Percentiles rank a stretch among this genome's conserved stretches.
Evolutionary conservation across 1,140 invertebrate genomes (phyloP).

Genomic region (Drosophila paulistorum): DNA sequence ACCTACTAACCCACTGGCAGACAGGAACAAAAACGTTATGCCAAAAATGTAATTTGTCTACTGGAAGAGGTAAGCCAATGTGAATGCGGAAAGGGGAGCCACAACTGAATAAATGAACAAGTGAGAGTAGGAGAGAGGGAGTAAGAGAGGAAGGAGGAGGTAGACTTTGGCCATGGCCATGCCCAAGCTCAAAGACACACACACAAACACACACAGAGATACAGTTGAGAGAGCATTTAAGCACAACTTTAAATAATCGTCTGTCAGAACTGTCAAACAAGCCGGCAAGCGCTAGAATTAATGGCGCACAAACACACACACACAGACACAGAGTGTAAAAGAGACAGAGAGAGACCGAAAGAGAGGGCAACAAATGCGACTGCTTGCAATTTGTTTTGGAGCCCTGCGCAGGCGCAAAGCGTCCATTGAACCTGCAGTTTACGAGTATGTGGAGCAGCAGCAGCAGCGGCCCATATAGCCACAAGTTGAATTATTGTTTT

Average conservation of each 20-base stretch:
- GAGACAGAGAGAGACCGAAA: conserved; percentile 11
- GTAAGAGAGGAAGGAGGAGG: not conserved
- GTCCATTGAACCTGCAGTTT: conserved; percentile 73
- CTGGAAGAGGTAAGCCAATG: conserved; percentile 10
- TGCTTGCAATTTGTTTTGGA: conserved; percentile 68
- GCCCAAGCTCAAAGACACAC: conserved; percentile 5
- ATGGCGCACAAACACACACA: conserved; percentile 62
- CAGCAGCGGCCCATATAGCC: conserved; percentile 29
- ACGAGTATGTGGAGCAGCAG: conserved; percentile 50
- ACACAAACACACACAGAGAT: conserved; percentile 7
- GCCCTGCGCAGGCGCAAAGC: conserved; percentile 77
- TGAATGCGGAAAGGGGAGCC: conserved; percentile 11
- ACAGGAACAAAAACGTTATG: conserved; percentile 50
- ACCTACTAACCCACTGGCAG: conserved; percentile 49
- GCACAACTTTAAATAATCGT: conserved; percentile 83
- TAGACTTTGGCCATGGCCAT: conserved; percentile 16
- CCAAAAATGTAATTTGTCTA: conserved; percentile 77
- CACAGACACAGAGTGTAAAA: conserved; percentile 6
- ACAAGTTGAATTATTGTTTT: conserved; percentile 82
- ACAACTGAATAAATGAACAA: not conserved
- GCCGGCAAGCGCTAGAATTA: conserved; percentile 83
- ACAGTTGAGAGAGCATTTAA: conserved; percentile 62
- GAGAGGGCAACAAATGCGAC: conserved; percentile 20
- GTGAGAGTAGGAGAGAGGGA: not conserved
- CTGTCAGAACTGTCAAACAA: conserved; percentile 83